These are phyloP conservation scores for Abrostola triplasia DNA, from an alignment of 2,888 invertebrate genomes.

Conservation along the genomic window DNA sequence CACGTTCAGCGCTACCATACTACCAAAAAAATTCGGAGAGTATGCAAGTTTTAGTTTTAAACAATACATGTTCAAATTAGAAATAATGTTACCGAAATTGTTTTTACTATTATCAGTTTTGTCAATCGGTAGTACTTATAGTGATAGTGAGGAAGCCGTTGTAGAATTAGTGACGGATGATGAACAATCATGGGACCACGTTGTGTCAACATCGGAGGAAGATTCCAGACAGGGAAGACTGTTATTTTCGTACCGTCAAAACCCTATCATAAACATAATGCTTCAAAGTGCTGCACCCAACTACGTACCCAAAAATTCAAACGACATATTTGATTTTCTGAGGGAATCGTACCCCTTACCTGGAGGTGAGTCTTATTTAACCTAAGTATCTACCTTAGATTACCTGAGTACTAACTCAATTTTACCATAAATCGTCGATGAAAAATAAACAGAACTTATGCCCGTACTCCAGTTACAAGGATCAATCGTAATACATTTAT, in stretches of 20 bases:
- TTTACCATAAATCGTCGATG: background rate
- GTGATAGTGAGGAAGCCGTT: conserved; percentile 32
- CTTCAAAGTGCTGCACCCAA: conserved; percentile 61
- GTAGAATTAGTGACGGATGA: conserved; percentile 34
- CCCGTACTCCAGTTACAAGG: too few species aligned
- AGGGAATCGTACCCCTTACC: conserved; percentile 76
- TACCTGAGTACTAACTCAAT: background rate
- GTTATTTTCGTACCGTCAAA: conserved; percentile 60
- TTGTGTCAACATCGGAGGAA: conserved; percentile 4
- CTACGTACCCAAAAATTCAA: conserved; percentile 54
- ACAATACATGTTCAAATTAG: background rate
- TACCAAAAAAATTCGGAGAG: conserved; percentile 18
- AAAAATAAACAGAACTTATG: too few species aligned
- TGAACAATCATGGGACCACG: conserved; percentile 6
- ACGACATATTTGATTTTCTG: conserved; percentile 73
- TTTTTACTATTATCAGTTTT: conserved; percentile 25
- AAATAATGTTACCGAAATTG: conserved; percentile 36
- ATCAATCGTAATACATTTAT: too few species aligned
- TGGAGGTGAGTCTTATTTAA: conserved; percentile 66
- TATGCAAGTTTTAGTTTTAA: conserved; percentile 8
- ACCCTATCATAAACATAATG: conserved; percentile 66
- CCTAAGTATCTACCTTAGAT: background rate
- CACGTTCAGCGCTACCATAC: conserved; percentile 11
- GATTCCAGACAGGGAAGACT: conserved; percentile 52
- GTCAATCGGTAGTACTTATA: conserved; percentile 17